A percentile compares a stretch with the other conserved stretches of the same genome.
These are phyloP conservation scores for Crioceris asparagi DNA, from an alignment of 2,888 invertebrate genomes.

Conservation along the genomic window DNA sequence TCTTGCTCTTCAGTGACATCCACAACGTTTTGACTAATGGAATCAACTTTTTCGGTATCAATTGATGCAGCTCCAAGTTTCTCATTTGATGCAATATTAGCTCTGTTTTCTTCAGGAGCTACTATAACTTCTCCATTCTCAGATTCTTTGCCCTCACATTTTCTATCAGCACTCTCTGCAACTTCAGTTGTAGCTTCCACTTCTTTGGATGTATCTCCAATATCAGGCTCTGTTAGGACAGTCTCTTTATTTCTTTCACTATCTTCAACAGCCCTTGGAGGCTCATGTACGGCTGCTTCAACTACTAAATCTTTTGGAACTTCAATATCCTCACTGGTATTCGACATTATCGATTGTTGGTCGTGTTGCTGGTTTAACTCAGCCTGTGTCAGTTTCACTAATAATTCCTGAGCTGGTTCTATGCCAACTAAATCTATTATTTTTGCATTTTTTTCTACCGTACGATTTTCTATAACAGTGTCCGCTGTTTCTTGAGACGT, in stretches of 20 bases:
- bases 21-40: too few relatives aligned
- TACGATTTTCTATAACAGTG: conserved; percentile 9
- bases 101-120: conserved; percentile 3
- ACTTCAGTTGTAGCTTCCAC: conserved; percentile 6
- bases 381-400: conserved; percentile 1
- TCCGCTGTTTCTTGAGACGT: conserved; percentile 22
- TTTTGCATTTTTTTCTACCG: neutral
- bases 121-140: conserved; percentile 10
- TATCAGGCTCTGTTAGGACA: neutral
- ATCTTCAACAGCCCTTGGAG: conserved; percentile 24
- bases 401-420: neutral
- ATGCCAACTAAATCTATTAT: neutral
- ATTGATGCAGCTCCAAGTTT: neutral
- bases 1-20: too few relatives aligned
- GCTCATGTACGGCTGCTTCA: conserved; percentile 36
- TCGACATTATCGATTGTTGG: conserved; percentile 27
- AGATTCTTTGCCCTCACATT: conserved; percentile 11
- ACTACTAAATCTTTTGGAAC: conserved; percentile 30
- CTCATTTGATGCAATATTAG: too few relatives aligned
- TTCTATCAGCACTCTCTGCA: conserved; percentile 4
- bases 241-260: conserved; percentile 22
- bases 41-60: too few relatives aligned
- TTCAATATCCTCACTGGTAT: conserved; percentile 34
- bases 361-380: conserved; percentile 15
- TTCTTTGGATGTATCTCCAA: too few relatives aligned